Conservation (phyloP, 2,113 vertebrate genomes). For the Pristiophorus japonicus region DNA sequence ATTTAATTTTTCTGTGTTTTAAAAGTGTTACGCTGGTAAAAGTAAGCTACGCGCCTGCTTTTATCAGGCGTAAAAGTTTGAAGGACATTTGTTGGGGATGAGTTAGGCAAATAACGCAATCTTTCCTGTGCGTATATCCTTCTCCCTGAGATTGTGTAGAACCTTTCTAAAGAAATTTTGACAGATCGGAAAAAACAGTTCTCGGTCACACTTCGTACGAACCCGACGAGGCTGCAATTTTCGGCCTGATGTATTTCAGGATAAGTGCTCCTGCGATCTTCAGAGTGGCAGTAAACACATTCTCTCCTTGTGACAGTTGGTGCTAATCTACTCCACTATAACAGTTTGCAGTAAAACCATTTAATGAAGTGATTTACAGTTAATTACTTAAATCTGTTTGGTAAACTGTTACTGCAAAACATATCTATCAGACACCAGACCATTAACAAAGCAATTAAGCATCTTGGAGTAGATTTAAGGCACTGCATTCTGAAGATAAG, state of each 20-base stretch:
- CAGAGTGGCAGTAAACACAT: neutral
- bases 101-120: no score
- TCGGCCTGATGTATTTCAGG: neutral
- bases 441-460: constrained; percentile 68
- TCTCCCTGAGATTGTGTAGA: no score
- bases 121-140: no score
- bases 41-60: no score
- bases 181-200: no score
- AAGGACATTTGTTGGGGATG: no score
- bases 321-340: constrained; percentile 2
- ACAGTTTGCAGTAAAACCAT: constrained; percentile 35
- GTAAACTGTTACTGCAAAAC: constrained; percentile 52
- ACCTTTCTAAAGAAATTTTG: no score
- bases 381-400: constrained; percentile 59
- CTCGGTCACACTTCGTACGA: no score
- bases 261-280: neutral
- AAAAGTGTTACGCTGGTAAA: no score
- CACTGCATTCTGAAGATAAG: neutral
- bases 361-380: constrained; percentile 51
- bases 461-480: constrained; percentile 46
- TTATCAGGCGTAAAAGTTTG: no score
- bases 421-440: constrained; percentile 58
- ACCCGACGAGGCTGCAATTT: no score
- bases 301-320: constrained; percentile 19
- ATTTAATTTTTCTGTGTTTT: no score